phyloP scores from a whole-genome alignment of 1,140 invertebrate species.

The Brachionus angularis region DNA sequence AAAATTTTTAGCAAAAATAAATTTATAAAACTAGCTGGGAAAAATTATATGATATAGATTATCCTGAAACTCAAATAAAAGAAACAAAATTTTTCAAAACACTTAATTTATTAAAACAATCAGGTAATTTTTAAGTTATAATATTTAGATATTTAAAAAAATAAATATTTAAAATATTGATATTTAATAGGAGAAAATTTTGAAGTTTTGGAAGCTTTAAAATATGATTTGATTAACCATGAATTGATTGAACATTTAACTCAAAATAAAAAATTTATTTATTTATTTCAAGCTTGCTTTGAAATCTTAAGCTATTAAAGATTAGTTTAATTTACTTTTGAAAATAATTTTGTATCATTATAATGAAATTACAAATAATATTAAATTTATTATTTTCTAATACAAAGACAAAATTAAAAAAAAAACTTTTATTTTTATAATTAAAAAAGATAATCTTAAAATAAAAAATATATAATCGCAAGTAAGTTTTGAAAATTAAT shows the following conservation, averaged over 20 bases:
- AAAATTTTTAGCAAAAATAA: neutral
- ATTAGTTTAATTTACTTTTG: too few relatives aligned
- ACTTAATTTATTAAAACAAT: neutral
- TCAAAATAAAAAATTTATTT: slow-evolving; percentile 5
- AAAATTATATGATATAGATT: slow-evolving; percentile 18
- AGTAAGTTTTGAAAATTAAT: too few relatives aligned
- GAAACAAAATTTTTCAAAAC: slow-evolving; percentile 42
- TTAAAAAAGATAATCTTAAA: too few relatives aligned
- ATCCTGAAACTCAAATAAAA: neutral
- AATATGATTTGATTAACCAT: neutral
- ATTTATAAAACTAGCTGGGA: slow-evolving; percentile 17
- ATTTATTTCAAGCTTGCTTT: slow-evolving; percentile 39
- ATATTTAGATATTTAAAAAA: neutral
- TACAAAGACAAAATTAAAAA: slow-evolving; percentile 23
- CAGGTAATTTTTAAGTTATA: neutral
- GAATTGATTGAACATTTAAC: slow-evolving; percentile 23
- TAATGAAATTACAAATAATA: too few relatives aligned
- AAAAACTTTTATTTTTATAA: slow-evolving; percentile 4
- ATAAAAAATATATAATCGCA: too few relatives aligned
- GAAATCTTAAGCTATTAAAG: too few relatives aligned
- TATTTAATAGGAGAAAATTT: slow-evolving; percentile 1
- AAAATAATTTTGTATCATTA: too few relatives aligned
- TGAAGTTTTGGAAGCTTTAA: neutral
- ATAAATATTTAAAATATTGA: neutral
- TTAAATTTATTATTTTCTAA: too few relatives aligned